These are phyloP conservation scores for Helicorthomorpha holstii DNA, from an alignment of 1,140 invertebrate species.

Conservation along the genomic window DNA sequence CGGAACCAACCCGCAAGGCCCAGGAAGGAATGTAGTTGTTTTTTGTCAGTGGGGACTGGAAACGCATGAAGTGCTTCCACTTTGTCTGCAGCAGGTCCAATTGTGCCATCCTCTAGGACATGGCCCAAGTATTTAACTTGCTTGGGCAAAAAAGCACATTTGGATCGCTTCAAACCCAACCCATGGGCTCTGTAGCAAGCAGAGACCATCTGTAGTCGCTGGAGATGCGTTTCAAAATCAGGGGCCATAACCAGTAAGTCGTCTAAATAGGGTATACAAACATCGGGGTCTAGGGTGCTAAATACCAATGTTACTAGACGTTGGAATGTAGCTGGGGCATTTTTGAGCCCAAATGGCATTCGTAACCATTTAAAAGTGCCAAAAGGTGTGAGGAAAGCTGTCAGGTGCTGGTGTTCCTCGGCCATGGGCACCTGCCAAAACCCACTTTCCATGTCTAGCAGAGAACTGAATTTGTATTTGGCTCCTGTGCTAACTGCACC, in stretches of 20 bases:
- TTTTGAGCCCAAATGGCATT: slow-evolving; percentile 3
- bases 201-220: slow-evolving; percentile 1
- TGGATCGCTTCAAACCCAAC: slow-evolving; percentile 5
- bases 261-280: slow-evolving; percentile 4
- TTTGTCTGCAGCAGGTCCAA: slow-evolving; percentile 2
- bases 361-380: not conserved
- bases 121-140: slow-evolving; percentile 8
- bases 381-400: not conserved
- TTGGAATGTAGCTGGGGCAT: not conserved
- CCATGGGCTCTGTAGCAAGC: not conserved
- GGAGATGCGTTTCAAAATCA: not conserved
- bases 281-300: not conserved
- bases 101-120: not conserved
- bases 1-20: slow-evolving; percentile 23
- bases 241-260: slow-evolving; percentile 7
- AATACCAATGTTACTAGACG: not conserved
- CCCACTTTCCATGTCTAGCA: not conserved
- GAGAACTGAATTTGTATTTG: not conserved
- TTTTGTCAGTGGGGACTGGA: slow-evolving; percentile 8
- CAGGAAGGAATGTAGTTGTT: slow-evolving; percentile 16
- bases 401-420: slow-evolving; percentile 1
- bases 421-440: not conserved
- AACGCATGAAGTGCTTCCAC: slow-evolving; percentile 5
- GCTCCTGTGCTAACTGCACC: not conserved
- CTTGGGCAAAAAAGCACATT: slow-evolving; percentile 4